Base-by-base conservation (phyloP, 2,888 invertebrate species). In the Sclerodermus sp. region DNA sequence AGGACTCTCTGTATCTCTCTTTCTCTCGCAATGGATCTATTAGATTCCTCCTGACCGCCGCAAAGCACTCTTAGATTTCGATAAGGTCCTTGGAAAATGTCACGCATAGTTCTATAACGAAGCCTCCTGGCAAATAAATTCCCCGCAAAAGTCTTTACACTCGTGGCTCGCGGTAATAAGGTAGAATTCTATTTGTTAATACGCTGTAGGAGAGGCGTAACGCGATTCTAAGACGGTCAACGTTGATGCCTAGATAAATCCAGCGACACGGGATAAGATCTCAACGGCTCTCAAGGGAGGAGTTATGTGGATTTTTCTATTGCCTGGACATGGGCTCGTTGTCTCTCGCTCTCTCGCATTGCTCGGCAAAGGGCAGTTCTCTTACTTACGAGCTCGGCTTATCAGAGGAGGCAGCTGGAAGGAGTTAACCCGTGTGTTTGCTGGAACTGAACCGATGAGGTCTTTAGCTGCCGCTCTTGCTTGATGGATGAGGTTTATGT, bases 401-500 rank as follows among this genome's bases (percentile, higher is more conserved):
- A 64, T 65, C 42, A 51, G 53, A 32, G 49, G 57, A 62, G 37
- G 37, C 66, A 63, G 54, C 64, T 8, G 23, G 23, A 23, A 5
- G 23, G 8, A 23, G 23, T 23, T 5, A 5, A 23, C 23, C 23
- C n/a, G n/a, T n/a, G 55, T 58, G 64, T 61, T 66, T 58, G 60
- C 57, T 51, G 51, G 58, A 23, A 23, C 57, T 49, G 57, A 60
- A 63, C 60, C 61, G 65, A 67, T 67, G 67, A 67, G 62, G 59
- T 65, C 65, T 67, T 65, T 66, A 67, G 67, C 60, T 55, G 59
- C 56, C 57, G 60, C 60, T 66, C 62, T 45, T 47, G 45, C 41
- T 59, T 70, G 71, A 71, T 66, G 68, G 66, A 71, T 71, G 68
- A 61, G 64, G 64, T 66, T 70, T 66, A 67, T 56, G 58, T 57